These are phyloP conservation scores for Montipora sp. DNA, from an alignment of 64 coral and sea anemone species.

Conservation along the genomic window DNA sequence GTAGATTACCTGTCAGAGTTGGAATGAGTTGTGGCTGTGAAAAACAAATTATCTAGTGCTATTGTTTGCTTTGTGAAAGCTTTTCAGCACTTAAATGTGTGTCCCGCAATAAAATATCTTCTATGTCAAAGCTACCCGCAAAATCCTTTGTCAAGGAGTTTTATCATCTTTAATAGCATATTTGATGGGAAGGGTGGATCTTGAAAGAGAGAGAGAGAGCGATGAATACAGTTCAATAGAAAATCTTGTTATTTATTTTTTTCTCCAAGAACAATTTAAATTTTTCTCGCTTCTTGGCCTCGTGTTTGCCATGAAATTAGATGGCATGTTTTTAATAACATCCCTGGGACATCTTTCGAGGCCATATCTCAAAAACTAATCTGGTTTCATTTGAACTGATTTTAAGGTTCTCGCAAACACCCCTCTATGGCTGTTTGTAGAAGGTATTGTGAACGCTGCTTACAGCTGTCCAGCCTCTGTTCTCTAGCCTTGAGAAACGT, in stretches of 20 bases:
- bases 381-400: slow-evolving; percentile 57
- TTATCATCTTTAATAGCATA: slow-evolving; percentile 76
- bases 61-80: slow-evolving; percentile 87
- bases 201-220: neutral
- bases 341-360: slow-evolving; percentile 61
- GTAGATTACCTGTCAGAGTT: slow-evolving; percentile 86
- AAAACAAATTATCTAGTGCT: slow-evolving; percentile 92
- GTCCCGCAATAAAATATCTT: slow-evolving; percentile 58
- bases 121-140: slow-evolving; percentile 79
- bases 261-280: neutral
- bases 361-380: slow-evolving; percentile 70
- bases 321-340: slow-evolving; percentile 69
- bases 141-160: slow-evolving; percentile 58
- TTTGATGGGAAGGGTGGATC: slow-evolving; percentile 24
- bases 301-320: neutral
- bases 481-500: slow-evolving; percentile 37
- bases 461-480: slow-evolving; percentile 57
- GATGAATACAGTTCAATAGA: neutral
- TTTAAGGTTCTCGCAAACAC: slow-evolving; percentile 55
- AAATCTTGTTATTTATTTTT: slow-evolving; percentile 24
- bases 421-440: slow-evolving; percentile 40
- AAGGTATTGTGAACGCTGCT: slow-evolving; percentile 50
- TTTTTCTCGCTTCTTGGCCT: neutral
- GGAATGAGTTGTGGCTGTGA: slow-evolving; percentile 78
- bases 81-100: slow-evolving; percentile 80